Evolutionary conservation across 1,140 invertebrate species (phyloP).

Genomic region (Ooceraea biroi): DNA sequence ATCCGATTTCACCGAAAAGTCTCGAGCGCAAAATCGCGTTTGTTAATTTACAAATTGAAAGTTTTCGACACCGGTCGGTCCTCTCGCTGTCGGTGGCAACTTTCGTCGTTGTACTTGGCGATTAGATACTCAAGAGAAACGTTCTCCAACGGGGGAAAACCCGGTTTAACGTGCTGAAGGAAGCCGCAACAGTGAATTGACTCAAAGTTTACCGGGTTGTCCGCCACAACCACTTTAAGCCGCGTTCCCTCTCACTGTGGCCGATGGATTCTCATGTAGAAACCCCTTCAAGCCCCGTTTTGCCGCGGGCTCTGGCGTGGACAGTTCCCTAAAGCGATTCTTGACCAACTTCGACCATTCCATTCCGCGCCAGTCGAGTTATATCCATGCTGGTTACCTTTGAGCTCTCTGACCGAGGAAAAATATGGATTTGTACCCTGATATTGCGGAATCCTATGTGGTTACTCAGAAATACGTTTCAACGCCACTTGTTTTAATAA

Average conservation of each 20-base stretch:
- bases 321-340: slow-evolving; percentile 64
- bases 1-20: slow-evolving; percentile 34
- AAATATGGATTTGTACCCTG: neutral
- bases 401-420: neutral
- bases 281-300: slow-evolving; percentile 57
- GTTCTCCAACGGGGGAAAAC: slow-evolving; percentile 19
- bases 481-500: too few species aligned
- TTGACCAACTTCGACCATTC: slow-evolving; percentile 64
- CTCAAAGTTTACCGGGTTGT: slow-evolving; percentile 62
- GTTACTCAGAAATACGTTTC: too few species aligned
- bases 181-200: slow-evolving; percentile 61
- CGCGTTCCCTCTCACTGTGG: slow-evolving; percentile 46
- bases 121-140: slow-evolving; percentile 60
- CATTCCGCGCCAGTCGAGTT: slow-evolving; percentile 35
- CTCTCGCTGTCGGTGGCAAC: slow-evolving; percentile 32
- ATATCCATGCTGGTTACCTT: slow-evolving; percentile 44
- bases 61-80: slow-evolving; percentile 25
- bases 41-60: slow-evolving; percentile 42
- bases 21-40: slow-evolving; percentile 39
- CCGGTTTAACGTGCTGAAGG: slow-evolving; percentile 47
- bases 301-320: slow-evolving; percentile 52
- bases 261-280: slow-evolving; percentile 55
- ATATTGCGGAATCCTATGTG: neutral
- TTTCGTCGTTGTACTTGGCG: slow-evolving; percentile 56
- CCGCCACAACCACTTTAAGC: slow-evolving; percentile 64